Conservation (phyloP, 2,797 vertebrate species). For the Crocidura indochinensis region DNA sequence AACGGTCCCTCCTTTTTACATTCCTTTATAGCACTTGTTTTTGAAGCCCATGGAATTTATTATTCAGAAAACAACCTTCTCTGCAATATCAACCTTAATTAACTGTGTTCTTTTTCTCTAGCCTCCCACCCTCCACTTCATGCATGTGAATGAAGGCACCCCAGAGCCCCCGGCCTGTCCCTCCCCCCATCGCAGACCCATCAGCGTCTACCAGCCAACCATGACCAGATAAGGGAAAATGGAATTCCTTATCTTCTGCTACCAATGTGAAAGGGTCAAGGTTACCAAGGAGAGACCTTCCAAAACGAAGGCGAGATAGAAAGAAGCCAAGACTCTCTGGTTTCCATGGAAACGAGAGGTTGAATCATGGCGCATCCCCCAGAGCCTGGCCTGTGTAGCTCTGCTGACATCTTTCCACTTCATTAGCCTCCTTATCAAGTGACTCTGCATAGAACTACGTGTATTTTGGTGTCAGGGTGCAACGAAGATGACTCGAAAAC, state of each 20-base stretch:
- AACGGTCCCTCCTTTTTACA: conserved; percentile 73
- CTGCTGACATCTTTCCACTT: conserved; percentile 90
- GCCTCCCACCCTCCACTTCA: conserved; percentile 87
- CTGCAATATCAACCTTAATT: conserved; percentile 90
- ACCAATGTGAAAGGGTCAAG: conserved; percentile 91
- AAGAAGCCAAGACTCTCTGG: conserved; percentile 82
- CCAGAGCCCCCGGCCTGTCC: conserved; percentile 81
- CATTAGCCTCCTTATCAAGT: conserved; percentile 92
- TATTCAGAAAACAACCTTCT: conserved; percentile 90
- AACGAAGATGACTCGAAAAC: conserved; percentile 86
- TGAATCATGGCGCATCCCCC: conserved; percentile 88
- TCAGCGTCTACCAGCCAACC: conserved; percentile 87
- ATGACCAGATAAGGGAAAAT: conserved; percentile 92
- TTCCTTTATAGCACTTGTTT: conserved; percentile 88
- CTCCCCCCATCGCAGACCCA: conserved; percentile 83
- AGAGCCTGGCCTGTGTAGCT: conserved; percentile 88
- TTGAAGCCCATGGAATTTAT: conserved; percentile 88
- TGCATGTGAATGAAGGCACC: conserved; percentile 85
- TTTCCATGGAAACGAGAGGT: conserved; percentile 91
- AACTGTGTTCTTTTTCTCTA: conserved; percentile 88
- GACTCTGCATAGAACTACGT: conserved; percentile 87
- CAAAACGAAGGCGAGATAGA: conserved; percentile 87
- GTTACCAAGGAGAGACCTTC: conserved; percentile 90
- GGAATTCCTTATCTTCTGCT: conserved; percentile 91
- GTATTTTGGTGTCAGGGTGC: conserved; percentile 85